A percentile compares a stretch with the other conserved stretches of the same genome.
phyloP scores from a whole-genome alignment of 2,888 invertebrate genomes.

The Lycophotia porphyrea region DNA sequence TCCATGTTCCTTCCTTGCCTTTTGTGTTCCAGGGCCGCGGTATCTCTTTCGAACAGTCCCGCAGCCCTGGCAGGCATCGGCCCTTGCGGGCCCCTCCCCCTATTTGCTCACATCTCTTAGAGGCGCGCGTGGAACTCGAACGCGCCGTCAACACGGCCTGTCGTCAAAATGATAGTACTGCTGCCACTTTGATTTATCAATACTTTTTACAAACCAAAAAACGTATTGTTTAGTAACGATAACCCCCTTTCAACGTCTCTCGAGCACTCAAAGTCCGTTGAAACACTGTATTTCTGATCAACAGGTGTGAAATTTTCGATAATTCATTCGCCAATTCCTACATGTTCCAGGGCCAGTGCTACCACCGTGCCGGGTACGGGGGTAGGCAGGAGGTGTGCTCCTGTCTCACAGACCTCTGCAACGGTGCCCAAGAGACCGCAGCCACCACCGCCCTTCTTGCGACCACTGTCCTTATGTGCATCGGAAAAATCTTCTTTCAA shows the following conservation, averaged over 20 bases:
- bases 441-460: conserved; percentile 89
- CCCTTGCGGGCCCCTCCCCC: no score
- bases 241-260: neutral
- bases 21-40: no score
- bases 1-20: no score
- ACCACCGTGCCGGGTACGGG: conserved; percentile 96
- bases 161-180: no score
- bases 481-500: conserved; percentile 58
- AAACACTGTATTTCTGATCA: neutral
- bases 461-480: conserved; percentile 58
- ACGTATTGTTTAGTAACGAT: neutral
- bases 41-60: no score
- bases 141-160: no score
- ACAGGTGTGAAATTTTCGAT: neutral
- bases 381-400: conserved; percentile 97
- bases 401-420: conserved; percentile 94
- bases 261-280: neutral
- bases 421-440: conserved; percentile 90
- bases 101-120: no score
- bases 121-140: no score
- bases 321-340: neutral
- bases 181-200: neutral
- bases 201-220: neutral
- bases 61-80: no score
- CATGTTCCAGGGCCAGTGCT: conserved; percentile 91